Evolutionary conservation across 2,113 vertebrate species (phyloP).

Genomic region (Physeter macrocephalus): DNA sequence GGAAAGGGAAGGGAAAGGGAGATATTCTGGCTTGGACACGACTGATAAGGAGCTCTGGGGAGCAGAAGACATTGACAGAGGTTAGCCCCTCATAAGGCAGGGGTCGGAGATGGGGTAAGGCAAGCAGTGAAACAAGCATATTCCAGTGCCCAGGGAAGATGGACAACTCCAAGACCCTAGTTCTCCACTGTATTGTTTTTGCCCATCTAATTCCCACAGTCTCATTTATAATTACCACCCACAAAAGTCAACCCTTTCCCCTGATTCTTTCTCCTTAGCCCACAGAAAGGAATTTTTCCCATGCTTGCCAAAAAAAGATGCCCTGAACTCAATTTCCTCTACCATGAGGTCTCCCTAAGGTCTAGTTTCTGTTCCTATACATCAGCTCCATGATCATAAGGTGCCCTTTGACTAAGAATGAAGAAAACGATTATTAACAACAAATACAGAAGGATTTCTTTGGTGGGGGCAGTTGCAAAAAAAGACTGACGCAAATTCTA

Average conservation of each 20-base stretch:
- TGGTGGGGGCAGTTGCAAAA: not conserved
- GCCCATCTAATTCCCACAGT: not conserved
- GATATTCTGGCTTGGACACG: not conserved
- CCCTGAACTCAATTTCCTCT: not conserved
- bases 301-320: not conserved
- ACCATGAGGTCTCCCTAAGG: not conserved
- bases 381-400: not conserved
- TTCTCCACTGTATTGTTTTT: not conserved
- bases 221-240: not conserved
- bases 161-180: not conserved
- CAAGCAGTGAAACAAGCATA: rapidly evolving
- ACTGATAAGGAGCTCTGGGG: constrained; percentile 18
- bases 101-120: not conserved
- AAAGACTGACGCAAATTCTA: not conserved
- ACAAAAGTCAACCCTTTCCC: not conserved
- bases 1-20: not conserved
- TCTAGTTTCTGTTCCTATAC: not conserved
- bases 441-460: not conserved
- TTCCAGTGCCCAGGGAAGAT: not conserved
- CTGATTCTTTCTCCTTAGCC: not conserved
- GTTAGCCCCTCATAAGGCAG: not conserved
- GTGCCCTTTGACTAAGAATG: not conserved
- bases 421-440: not conserved
- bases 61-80: not conserved
- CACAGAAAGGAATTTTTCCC: not conserved